Evolutionary conservation across 2,113 vertebrate genomes (phyloP), one percentile per base, ranked within the genome.

Genomic region (Myotis davidii): DNA sequence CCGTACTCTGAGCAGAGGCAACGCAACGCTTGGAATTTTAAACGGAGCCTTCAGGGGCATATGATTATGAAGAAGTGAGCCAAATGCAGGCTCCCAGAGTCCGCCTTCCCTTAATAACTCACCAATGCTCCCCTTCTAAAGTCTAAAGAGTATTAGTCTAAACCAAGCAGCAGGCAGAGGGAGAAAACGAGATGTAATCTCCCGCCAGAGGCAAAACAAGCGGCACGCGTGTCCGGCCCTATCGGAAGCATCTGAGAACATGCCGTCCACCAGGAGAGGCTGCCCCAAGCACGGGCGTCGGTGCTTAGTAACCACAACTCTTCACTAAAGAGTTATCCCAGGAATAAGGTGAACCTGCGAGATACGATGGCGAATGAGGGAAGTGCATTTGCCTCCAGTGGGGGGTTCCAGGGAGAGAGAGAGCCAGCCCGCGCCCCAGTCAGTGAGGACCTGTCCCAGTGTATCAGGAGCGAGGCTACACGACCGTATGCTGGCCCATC

Each of bases 241-340:
- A 81, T 29, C 70, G 6, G 82, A 8, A 42, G 21, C 54, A 29
- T 50, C 48, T 45, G n/a, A 59, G 88, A 86, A 74, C 11, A 18
- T 0, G 5, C 14, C 3, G 29, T 64, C 61, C 52, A 37, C 48
- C 45, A 2, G 42, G n/a, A n/a, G 17, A 25, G 52, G 32, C 11
- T 0, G 25, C 5, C 1, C 25, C 9, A 2, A 6, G 42, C 34
- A 7, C 2, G 1, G 10, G 0, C 0, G 6, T 23, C 11, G 14
- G 50, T 20, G 39, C 76, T 9, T 56, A 9, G 39, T 21, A 16
- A 82, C 3, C 16, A 13, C 14, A 20, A 4, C 50, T 56, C 64
- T 37, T 18, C 34, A 14, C 1, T 34, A 20, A 72, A 52, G 0
- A 6, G 17, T 20, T 34, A 2, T 77, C 23, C 42, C 29, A 27